These are phyloP conservation scores for Apogon talboti DNA, from an alignment of 2,797 vertebrate species.

Conservation along the genomic window DNA sequence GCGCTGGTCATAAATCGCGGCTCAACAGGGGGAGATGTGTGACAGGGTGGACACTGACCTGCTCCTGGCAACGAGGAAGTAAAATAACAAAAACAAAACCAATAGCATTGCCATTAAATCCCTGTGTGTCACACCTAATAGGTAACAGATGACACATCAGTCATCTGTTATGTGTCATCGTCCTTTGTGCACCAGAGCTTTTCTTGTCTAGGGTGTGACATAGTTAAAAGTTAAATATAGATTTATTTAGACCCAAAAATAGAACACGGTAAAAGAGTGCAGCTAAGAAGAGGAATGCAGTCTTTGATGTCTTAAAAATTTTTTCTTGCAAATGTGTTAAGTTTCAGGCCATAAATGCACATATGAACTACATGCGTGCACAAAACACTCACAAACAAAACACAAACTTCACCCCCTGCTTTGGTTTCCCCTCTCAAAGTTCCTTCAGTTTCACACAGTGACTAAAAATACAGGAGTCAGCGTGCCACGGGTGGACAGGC, in stretches of 20 bases:
- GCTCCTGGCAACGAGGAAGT: conserved; percentile 56
- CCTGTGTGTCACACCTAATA: conserved; percentile 32
- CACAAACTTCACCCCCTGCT: conserved; percentile 18
- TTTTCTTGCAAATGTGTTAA: conserved; percentile 8
- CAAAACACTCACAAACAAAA: conserved; percentile 28
- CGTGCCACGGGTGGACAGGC: conserved; percentile 68
- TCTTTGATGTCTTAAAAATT: conserved; percentile 5
- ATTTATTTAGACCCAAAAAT: conserved; percentile 36
- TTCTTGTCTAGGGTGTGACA: conserved; percentile 1
- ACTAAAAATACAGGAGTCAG: conserved; percentile 82
- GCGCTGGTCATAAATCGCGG: conserved; percentile 36
- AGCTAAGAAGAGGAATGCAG: conserved; percentile 15
- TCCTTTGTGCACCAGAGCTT: conserved; percentile 5
- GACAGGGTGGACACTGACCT: conserved; percentile 31
- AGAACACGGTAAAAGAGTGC: conserved; percentile 22
- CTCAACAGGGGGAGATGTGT: conserved; percentile 17
- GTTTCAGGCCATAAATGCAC: background rate
- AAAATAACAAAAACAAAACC: conserved; percentile 37
- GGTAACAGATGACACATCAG: conserved; percentile 12
- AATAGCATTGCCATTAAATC: conserved; percentile 27
- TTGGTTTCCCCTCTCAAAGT: conserved; percentile 67
- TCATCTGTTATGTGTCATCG: conserved; percentile 37
- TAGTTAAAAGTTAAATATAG: conserved; percentile 25
- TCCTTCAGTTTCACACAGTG: conserved; percentile 78
- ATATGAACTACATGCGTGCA: conserved; percentile 13